Conservation (phyloP, 2,113 vertebrate species). For the Carassius auratus region DNA sequence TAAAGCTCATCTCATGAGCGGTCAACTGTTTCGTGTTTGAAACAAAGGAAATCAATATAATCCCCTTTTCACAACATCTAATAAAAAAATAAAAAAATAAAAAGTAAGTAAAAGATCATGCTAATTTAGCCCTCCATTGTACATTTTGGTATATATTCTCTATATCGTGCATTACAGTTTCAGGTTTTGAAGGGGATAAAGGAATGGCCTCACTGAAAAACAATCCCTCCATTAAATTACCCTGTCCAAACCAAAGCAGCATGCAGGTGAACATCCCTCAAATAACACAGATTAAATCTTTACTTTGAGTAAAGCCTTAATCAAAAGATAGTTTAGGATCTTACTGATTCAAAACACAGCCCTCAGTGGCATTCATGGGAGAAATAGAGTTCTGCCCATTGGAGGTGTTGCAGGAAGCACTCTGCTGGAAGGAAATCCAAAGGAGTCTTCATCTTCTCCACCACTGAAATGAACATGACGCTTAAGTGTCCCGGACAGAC, state of each 20-base stretch:
- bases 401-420: constrained; percentile 39
- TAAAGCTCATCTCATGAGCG: constrained; percentile 13
- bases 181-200: constrained; percentile 1
- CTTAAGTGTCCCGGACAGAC: not conserved
- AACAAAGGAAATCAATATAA: not conserved
- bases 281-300: not conserved
- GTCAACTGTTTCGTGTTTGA: not conserved
- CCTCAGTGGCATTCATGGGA: not conserved
- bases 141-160: not conserved
- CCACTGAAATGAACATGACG: constrained; percentile 5
- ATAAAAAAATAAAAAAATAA: not conserved
- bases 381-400: not conserved
- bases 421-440: not conserved
- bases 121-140: constrained; percentile 28
- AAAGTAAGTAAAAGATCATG: not conserved
- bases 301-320: not conserved
- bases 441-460: not conserved
- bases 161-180: constrained; percentile 11
- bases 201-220: constrained; percentile 11
- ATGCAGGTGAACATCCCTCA: constrained; percentile 29
- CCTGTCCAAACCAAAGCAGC: constrained; percentile 36
- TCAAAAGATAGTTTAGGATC: not conserved
- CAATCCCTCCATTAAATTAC: constrained; percentile 15
- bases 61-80: not conserved
- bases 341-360: constrained; percentile 6